Base-by-base conservation (phyloP, 2,888 invertebrate species). In the Leptarthrus brevirostris region DNA sequence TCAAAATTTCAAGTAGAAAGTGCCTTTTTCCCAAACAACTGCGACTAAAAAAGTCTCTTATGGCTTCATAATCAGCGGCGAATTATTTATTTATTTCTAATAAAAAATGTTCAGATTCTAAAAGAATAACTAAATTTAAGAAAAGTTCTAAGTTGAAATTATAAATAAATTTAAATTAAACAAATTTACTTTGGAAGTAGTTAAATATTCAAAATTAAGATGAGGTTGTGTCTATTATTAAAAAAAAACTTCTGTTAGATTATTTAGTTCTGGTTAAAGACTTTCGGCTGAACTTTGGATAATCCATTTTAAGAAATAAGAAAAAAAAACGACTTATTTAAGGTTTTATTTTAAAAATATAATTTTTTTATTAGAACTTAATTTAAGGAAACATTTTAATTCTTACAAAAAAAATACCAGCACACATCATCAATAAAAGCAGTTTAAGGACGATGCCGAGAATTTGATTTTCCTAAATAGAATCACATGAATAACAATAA, bases 281-380 rank as follows among this genome's bases (percentile, higher is more conserved):
- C 79, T 82, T 82, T 82, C 80, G 83, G 82, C 82, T 80, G 80
- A 77, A 77, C 76, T 78, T 80, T 79, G 77, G 77, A 74, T 78
- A 74, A 64, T 64, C 44, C 22, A 64, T 18, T 44, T 64, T 64
- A 64, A 24, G n/a, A 64, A 40, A 40, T 12, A 40, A 8, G 20
- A 58, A 34, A 58, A 16, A 58, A 44, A 64, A 64, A 24, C 24
- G 44, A 64, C 16, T 64, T 44, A 44, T 64, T 40, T 64, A 44
- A 64, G 64, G 24, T 4, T 54, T n/a, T 54, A 64, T 64, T 44
- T 64, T 64, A 12, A 12, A 44, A 64, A 20, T 24, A 47, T 24
- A 6, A 24, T 64, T 64, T 44, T 47, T 24, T 10, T 58, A 36
- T 22, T 64, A 64, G 44, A 24, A 14, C 10, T 64, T 64, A 64